Conservation (phyloP, 2,888 invertebrate species). For the Ametastegia equiseti region DNA sequence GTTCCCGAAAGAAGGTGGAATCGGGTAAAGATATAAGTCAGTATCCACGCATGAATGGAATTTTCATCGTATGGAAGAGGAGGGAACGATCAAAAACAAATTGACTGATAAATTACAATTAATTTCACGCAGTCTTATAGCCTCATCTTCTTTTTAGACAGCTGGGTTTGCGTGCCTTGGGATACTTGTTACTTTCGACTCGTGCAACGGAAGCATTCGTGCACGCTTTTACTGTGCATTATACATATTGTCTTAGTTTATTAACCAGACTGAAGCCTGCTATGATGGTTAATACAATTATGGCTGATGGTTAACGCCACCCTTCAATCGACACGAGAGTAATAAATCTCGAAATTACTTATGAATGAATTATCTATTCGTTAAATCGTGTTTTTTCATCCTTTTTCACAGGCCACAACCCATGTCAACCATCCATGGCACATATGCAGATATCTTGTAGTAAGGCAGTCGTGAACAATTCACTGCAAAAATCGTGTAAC, state of each 20-base stretch:
- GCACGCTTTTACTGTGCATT: conserved; percentile 15
- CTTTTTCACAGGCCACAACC: no score
- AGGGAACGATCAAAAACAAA: conserved; percentile 25
- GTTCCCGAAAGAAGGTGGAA: conserved; percentile 10
- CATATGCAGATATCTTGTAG: background rate
- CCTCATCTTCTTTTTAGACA: conserved; percentile 11
- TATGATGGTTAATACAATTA: conserved; percentile 29
- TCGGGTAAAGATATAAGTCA: background rate
- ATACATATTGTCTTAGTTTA: conserved; percentile 19
- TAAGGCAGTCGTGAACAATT: background rate
- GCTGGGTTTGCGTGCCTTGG: conserved; percentile 38
- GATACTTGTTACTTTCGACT: conserved; percentile 40
- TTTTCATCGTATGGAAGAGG: background rate
- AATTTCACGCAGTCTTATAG: conserved; percentile 35
- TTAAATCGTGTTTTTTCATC: background rate
- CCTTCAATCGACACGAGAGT: conserved; percentile 3
- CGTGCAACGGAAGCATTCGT: conserved; percentile 39
- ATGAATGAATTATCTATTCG: background rate
- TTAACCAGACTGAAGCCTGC: conserved; percentile 32
- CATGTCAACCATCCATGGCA: background rate
- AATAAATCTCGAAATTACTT: conserved; percentile 29
- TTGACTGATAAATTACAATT: conserved; percentile 40
- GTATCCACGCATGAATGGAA: conserved; percentile 26
- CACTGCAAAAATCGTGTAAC: background rate
- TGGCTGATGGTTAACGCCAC: conserved; percentile 19